Conservation (phyloP, 2,113 vertebrate species). For the Lepisosteus osseus region DNA sequence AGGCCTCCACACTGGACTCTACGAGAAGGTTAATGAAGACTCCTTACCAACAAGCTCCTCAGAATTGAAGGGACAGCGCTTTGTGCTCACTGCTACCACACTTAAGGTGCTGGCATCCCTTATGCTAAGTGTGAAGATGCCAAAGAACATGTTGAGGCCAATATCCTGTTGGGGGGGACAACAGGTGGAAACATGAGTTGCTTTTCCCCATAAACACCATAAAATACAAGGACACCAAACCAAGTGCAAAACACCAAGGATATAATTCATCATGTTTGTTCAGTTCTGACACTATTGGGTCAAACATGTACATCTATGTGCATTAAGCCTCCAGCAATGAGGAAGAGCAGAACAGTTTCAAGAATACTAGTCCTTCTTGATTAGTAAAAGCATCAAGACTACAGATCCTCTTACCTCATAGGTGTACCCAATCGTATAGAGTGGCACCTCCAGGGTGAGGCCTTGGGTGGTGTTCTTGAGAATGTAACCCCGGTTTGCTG, state of each 20-base stretch:
- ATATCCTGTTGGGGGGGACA: no score
- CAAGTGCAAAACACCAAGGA: no score
- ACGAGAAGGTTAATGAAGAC: neutral
- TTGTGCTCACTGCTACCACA: neutral
- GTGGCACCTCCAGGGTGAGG: constrained; percentile 1
- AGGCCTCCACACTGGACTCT: no score
- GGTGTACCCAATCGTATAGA: neutral
- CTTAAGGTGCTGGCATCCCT: neutral
- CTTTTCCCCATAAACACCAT: no score
- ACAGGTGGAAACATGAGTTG: no score
- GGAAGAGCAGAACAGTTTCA: no score
- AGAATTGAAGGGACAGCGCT: constrained; percentile 5
- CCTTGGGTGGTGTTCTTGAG: neutral
- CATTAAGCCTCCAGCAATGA: no score
- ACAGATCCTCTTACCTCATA: constrained; percentile 1
- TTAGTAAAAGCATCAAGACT: neutral
- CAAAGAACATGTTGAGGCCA: neutral
- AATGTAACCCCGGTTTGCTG: neutral
- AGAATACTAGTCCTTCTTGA: no score
- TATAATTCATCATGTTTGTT: no score
- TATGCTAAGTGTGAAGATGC: neutral
- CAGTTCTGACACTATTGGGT: no score
- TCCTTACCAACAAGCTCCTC: neutral
- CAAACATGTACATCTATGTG: no score
- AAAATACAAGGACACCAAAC: no score